Base-by-base conservation (phyloP, 64 coral and sea anemone genomes). In the Astreopora myriophthalma region DNA sequence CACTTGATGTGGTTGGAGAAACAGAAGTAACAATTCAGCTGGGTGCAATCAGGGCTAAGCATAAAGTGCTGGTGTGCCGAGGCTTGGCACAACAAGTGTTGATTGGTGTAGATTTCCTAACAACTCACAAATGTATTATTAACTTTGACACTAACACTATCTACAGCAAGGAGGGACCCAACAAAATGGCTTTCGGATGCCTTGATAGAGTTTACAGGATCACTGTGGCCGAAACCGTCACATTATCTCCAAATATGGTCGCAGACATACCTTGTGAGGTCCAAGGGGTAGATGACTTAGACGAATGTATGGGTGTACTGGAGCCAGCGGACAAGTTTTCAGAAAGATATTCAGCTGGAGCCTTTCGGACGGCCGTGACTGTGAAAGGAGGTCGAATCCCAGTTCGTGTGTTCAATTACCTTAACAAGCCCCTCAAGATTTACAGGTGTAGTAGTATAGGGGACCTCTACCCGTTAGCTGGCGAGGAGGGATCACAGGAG, bases 61-160 rank as follows among this genome's bases (percentile, higher is more conserved):
- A 85, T 68, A 60, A 34, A 34, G 90, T 92, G 39, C 82, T 74
- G 2, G 52, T 92, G 17, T 86, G 80, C 17, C 73, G 52, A n/a
- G 90, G 24, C 25, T 48, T 86, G 6, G 40, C 71, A 3, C 71
- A 76, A 38, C 80, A 92, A 38, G 62, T 86, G 52, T 82, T 86
- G 1, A 63, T 92, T 63, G 57, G 90, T 14, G 67, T 83, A 34
- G 80, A 92, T 42, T 75, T 76, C 66, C 35, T 92, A 16, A 74
- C 62, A 39, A 14, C 79, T 8, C 76, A 92, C 90, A 92, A 75
- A 35, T 86, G 77, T 72, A 70, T 92, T 9, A 68, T 92, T 16
- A 85, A 82, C 78, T 82, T 82, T 57, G 39, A 48, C 30, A 60
- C 19, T 30, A 61, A 52, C 34, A 52, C 34, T 70, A 29, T 58